phyloP scores from a whole-genome alignment of 2,797 vertebrate genomes.

The Mareca penelope region DNA sequence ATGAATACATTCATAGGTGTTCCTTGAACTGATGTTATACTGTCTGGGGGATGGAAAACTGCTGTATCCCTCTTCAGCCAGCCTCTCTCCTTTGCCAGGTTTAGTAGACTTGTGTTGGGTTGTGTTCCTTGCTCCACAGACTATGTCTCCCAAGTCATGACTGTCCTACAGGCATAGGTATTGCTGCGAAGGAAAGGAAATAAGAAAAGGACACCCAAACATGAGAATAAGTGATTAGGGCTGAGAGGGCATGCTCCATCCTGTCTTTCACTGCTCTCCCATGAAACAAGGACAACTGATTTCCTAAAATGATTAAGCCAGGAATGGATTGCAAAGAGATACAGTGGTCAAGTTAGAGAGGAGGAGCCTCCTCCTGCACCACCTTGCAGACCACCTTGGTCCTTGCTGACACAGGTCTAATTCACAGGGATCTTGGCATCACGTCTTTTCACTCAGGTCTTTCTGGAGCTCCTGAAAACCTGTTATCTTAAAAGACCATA shows the following conservation, averaged over 20 bases:
- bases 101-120: background rate
- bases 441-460: background rate
- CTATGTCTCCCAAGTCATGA: background rate
- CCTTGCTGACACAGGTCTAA: background rate
- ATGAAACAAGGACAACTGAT: background rate
- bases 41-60: background rate
- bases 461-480: background rate
- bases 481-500: background rate
- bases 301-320: background rate
- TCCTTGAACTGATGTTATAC: fast-evolving
- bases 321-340: background rate
- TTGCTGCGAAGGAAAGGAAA: background rate
- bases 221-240: background rate
- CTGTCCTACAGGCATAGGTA: background rate
- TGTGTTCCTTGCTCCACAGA: background rate
- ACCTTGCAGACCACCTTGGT: background rate
- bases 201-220: background rate
- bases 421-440: background rate
- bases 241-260: no score
- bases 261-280: background rate
- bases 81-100: background rate
- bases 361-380: background rate
- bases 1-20: background rate
- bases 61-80: background rate
- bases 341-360: background rate